A percentile compares a stretch with the other conserved stretches of the same genome.
phyloP scores from a whole-genome alignment of 2,113 vertebrate genomes.

The Sakesphorus luctuosus region DNA sequence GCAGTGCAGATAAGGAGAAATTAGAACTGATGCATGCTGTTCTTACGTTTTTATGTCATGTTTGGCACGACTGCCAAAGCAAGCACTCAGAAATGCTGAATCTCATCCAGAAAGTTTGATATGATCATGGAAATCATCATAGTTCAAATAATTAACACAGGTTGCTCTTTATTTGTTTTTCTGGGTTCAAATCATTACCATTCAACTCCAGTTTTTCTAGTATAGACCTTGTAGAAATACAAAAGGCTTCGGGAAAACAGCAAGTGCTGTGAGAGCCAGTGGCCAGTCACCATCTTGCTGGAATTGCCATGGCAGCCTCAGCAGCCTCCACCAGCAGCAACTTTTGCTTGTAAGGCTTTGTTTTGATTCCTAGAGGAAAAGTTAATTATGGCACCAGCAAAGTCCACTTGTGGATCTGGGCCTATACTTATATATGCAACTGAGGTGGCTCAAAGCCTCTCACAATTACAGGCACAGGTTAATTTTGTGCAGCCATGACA shows the following conservation, averaged over 20 bases:
- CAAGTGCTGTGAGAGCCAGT: accelerated
- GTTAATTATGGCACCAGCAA: neutral
- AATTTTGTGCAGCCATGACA: neutral
- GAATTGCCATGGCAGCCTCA: neutral
- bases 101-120: neutral
- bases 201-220: neutral
- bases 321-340: neutral
- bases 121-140: neutral
- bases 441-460: neutral
- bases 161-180: neutral
- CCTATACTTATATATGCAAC: no score
- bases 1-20: neutral
- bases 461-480: neutral
- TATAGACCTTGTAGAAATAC: neutral
- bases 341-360: neutral
- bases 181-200: neutral
- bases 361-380: neutral
- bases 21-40: neutral
- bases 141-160: neutral
- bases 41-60: neutral
- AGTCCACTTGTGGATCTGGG: neutral
- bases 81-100: neutral
- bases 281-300: accelerated
- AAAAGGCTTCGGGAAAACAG: neutral
- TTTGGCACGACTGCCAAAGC: neutral